Evolutionary conservation across 1,140 invertebrate species (phyloP).

Genomic region (Drosophila sproati): DNA sequence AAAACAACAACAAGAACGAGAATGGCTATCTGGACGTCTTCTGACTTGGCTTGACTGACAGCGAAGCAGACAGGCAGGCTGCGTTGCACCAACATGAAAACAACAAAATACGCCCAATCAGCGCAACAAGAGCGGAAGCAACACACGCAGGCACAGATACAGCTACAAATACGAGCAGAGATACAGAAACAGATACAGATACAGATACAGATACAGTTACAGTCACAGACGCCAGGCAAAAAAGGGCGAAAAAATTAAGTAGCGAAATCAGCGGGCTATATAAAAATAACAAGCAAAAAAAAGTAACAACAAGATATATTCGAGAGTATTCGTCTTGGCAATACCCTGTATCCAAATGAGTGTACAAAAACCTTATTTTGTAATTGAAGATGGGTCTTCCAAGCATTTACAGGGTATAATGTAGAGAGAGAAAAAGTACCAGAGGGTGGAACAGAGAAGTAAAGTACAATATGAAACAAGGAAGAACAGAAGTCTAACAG

Average conservation of each 20-base stretch:
- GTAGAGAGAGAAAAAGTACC: conserved; percentile 14
- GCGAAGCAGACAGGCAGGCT: conserved; percentile 27
- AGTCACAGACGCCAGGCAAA: conserved; percentile 36
- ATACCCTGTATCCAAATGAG: conserved; percentile 1
- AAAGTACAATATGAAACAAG: conserved; percentile 17
- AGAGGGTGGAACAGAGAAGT: conserved; percentile 13
- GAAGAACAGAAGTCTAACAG: conserved; percentile 78
- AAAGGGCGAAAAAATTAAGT: conserved; percentile 75
- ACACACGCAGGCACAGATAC: conserved; percentile 37
- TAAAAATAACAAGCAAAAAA: conserved; percentile 30
- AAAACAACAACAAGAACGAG: conserved; percentile 7
- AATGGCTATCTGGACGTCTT: conserved; percentile 37
- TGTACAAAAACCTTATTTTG: background rate
- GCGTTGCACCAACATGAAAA: conserved; percentile 68
- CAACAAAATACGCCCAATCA: conserved; percentile 83
- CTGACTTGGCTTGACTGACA: conserved; percentile 62
- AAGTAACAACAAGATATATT: conserved; percentile 8
- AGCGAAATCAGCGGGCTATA: conserved; percentile 77
- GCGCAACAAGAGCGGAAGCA: conserved; percentile 64
- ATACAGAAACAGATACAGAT: conserved; percentile 41
- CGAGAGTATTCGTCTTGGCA: background rate
- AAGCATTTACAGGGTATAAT: conserved; percentile 17
- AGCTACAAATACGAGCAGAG: background rate
- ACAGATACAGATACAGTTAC: conserved; percentile 35
- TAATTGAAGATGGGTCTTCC: background rate